Percentiles rank a stretch among this genome's conserved stretches.
phyloP scores from a whole-genome alignment of 2,888 invertebrate genomes.

The Caenorhabditis sp. region DNA sequence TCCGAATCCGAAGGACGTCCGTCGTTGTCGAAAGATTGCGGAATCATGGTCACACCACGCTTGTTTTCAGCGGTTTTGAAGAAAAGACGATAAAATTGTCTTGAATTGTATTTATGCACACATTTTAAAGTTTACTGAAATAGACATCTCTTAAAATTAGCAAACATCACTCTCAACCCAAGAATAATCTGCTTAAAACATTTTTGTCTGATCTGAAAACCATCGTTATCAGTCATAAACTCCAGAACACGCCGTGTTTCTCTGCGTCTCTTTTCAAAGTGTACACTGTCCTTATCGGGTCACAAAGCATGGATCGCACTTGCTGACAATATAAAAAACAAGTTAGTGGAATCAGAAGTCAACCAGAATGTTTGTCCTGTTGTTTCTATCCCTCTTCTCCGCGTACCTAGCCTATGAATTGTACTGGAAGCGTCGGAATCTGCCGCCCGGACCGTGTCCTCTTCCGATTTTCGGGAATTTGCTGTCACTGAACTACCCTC shows the following conservation, averaged over 20 bases:
- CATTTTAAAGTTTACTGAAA: too few relatives aligned
- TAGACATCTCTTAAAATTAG: too few relatives aligned
- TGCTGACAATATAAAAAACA: background rate
- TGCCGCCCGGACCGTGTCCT: slow-evolving; percentile 46
- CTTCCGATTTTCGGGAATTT: slow-evolving; percentile 53
- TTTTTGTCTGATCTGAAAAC: too few relatives aligned
- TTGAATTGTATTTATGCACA: too few relatives aligned
- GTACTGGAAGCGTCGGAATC: slow-evolving; percentile 34
- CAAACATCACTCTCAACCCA: too few relatives aligned
- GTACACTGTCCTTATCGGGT: background rate
- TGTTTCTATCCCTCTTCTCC: background rate
- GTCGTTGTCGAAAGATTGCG: slow-evolving; percentile 15
- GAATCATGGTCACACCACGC: background rate
- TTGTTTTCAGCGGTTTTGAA: background rate
- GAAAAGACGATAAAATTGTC: background rate
- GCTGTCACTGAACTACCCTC: slow-evolving; percentile 20
- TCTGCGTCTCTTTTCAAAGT: background rate
- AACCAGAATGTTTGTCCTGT: background rate
- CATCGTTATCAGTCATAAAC: too few relatives aligned
- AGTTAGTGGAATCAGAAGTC: background rate
- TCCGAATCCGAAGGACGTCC: slow-evolving; percentile 5
- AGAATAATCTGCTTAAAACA: too few relatives aligned
- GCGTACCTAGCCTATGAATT: background rate
- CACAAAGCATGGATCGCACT: background rate
- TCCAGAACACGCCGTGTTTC: background rate